A percentile compares a stretch with the other conserved stretches of the same genome.
phyloP scores from a whole-genome alignment of 2,888 invertebrate genomes.

The Meganola albula region DNA sequence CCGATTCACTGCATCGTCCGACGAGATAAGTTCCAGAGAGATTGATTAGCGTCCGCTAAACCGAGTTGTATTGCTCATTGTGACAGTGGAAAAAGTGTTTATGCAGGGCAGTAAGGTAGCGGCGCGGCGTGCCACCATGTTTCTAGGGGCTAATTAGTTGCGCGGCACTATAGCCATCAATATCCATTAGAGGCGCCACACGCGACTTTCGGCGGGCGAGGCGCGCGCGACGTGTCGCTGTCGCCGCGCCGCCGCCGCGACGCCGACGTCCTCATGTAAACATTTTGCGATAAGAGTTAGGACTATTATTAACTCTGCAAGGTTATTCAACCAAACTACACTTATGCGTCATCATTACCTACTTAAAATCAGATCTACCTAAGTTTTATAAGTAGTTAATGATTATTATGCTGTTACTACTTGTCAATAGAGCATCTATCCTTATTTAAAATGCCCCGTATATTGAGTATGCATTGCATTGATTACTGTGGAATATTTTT shows the following conservation, averaged over 20 bases:
- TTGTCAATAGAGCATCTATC: too few relatives aligned
- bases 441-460: too few relatives aligned
- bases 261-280: constrained; percentile 31
- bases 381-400: too few relatives aligned
- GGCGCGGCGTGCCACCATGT: too few relatives aligned
- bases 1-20: constrained; percentile 39
- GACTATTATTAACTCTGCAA: too few relatives aligned
- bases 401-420: too few relatives aligned
- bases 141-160: constrained; percentile 70
- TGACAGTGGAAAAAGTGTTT: constrained; percentile 40
- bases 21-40: constrained; percentile 40
- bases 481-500: too few relatives aligned
- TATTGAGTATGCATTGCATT: constrained; percentile 11
- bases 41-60: constrained; percentile 45
- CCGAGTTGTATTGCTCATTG: constrained; percentile 39
- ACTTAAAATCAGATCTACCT: too few relatives aligned
- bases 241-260: constrained; percentile 30
- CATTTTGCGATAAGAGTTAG: constrained; percentile 52
- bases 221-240: constrained; percentile 32
- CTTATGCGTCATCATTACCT: too few relatives aligned
- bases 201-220: constrained; percentile 52
- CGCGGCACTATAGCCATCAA: constrained; percentile 70
- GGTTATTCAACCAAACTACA: too few relatives aligned
- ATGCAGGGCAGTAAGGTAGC: constrained; percentile 44
- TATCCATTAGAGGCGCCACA: constrained; percentile 75